Evolutionary conservation across 2,113 vertebrate species (phyloP), one percentile per base, ranked within the genome.

Genomic region (Chionis minor): DNA sequence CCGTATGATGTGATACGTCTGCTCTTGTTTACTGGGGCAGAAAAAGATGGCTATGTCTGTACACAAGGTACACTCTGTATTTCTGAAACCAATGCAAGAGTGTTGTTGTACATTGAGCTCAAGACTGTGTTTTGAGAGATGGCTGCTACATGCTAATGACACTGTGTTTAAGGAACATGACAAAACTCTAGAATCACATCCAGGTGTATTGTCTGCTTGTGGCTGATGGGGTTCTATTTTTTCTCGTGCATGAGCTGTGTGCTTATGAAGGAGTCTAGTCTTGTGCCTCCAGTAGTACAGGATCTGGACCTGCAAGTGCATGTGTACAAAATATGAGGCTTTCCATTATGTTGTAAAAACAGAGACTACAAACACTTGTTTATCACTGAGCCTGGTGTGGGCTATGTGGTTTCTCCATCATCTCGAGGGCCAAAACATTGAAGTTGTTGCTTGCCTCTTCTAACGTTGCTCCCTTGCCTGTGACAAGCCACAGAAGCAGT

Each of bases 1-100:
- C 28, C 0, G 0, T 23, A 19, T 13, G 35, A 24, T 62, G 47
- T 3, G 35, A 44, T 40, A 16, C 0, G 2, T 63, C 10, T 30
- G 52, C 54, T 73, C 18, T 61, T 49, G 30, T 63, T 85, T 56
- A 22, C 16, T 23, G 26, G 42, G 28, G 69, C 42, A 69, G 55
- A 30, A 49, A 40, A 55, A 51, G 19, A 35, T 49, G 30, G 5
- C 40, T 62, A 0, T 66, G 11, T 44, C 26, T 56, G 35, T 56
- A 52, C 10, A 26, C 26, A 33, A 38, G n/a, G 18, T 55, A 19
- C 9, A 4, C 10, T 20, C 45, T 51, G 27, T 63, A 9, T 28
- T 92, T 71, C 51, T 65, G 45, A 81, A 81, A n/a, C 19, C 59
- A 85, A 47, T 6, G 6, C 26, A 27, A 21, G 33, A 33, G 14